Evolutionary conservation across 2,113 vertebrate species (phyloP).

Genomic region (Herpetotheres cachinnans): DNA sequence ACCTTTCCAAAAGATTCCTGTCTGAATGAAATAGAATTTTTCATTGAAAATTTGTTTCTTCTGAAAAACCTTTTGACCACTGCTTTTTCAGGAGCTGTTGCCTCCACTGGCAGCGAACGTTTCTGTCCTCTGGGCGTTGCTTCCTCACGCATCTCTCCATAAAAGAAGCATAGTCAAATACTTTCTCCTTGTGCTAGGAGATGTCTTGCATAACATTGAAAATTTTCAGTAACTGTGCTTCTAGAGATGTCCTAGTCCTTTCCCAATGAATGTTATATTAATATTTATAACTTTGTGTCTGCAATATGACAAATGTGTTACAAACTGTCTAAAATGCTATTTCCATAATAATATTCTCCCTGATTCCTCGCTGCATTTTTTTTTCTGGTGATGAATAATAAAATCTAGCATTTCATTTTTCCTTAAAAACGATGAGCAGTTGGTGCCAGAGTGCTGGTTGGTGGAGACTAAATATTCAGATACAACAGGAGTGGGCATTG

Average conservation of each 20-base stretch:
- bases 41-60: not conserved
- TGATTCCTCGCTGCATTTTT: not conserved
- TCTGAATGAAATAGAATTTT: not conserved
- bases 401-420: not conserved
- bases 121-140: not conserved
- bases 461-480: not conserved
- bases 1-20: not conserved
- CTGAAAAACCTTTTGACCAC: not conserved
- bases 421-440: not conserved
- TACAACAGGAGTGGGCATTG: not conserved
- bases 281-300: not conserved
- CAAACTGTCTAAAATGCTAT: not conserved
- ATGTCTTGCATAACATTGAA: not conserved
- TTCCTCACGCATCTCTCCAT: not conserved
- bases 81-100: not conserved
- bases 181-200: not conserved
- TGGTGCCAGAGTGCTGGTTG: not conserved
- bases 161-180: not conserved
- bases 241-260: not conserved
- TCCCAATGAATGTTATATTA: not conserved
- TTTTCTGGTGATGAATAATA: not conserved
- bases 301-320: not conserved
- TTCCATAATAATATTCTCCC: not conserved
- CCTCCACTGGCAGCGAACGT: rapidly evolving
- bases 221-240: not conserved